Conservation (phyloP, 2,797 vertebrate genomes). For the Danionella dracula region DNA sequence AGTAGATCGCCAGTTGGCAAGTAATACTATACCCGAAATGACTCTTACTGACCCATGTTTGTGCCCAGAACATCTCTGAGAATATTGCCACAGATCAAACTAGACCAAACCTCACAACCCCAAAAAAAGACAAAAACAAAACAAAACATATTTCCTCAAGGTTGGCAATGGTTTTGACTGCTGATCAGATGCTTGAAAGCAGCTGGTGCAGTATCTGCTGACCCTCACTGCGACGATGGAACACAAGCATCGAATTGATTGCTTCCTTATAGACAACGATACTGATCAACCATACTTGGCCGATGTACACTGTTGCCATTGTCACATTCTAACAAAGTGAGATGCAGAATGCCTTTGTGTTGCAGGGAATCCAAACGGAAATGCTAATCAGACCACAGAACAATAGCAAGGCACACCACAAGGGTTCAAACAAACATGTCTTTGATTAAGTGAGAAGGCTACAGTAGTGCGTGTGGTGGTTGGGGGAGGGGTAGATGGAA, state of each 20-base stretch:
- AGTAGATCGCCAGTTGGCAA: too few relatives aligned
- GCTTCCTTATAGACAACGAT: conserved; percentile 17
- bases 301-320: conserved; percentile 63
- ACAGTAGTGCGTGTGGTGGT: conserved; percentile 16
- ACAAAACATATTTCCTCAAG: too few relatives aligned
- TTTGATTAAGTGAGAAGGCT: conserved; percentile 59
- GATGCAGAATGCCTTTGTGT: conserved; percentile 63
- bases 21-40: too few relatives aligned
- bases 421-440: conserved; percentile 63
- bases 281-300: conserved; percentile 60
- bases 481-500: conserved; percentile 39
- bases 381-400: conserved; percentile 65
- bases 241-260: neutral
- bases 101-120: too few relatives aligned
- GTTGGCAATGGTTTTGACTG: too few relatives aligned
- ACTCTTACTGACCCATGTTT: too few relatives aligned
- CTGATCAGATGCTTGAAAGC: too few relatives aligned
- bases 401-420: conserved; percentile 62
- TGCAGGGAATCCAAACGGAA: conserved; percentile 71
- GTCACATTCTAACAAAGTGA: conserved; percentile 50
- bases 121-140: too few relatives aligned
- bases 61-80: too few relatives aligned
- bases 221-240: too few relatives aligned
- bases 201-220: neutral
- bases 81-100: too few relatives aligned